These are phyloP conservation scores for Cyrtodaria siliqua DNA, from an alignment of 2,888 invertebrate genomes.

Conservation along the genomic window DNA sequence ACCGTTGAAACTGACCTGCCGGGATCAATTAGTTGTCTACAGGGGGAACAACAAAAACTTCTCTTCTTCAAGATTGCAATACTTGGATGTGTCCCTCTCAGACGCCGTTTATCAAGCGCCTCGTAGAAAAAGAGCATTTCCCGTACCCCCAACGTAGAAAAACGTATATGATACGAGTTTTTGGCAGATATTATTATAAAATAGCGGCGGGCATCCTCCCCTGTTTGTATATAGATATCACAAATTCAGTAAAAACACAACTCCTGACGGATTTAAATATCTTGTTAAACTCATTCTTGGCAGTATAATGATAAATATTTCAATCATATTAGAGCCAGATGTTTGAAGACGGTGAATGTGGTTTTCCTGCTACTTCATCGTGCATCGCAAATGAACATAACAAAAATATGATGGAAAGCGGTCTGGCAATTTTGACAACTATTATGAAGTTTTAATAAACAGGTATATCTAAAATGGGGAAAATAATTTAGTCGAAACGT, in stretches of 20 bases:
- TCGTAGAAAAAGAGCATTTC: constrained; percentile 13
- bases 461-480: background rate
- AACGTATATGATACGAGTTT: constrained; percentile 37
- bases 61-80: constrained; percentile 22
- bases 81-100: constrained; percentile 30
- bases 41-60: constrained; percentile 14
- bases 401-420: constrained; percentile 28
- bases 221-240: constrained; percentile 67
- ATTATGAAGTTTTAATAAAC: constrained; percentile 29
- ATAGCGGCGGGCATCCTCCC: constrained; percentile 34
- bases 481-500: constrained; percentile 11
- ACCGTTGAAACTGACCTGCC: constrained; percentile 8
- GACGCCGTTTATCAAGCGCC: constrained; percentile 37
- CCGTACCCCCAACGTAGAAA: constrained; percentile 65
- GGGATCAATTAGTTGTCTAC: constrained; percentile 32
- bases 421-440: constrained; percentile 23
- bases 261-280: constrained; percentile 53
- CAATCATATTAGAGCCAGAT: constrained; percentile 62
- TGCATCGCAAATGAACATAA: too few relatives aligned
- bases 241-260: constrained; percentile 50
- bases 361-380: background rate
- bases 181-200: constrained; percentile 57
- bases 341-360: constrained; percentile 5
- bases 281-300: constrained; percentile 61
- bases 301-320: constrained; percentile 64